A percentile compares a stretch with the other conserved stretches of the same genome.
These are phyloP conservation scores for Chrysocyon brachyurus DNA, from an alignment of 2,797 vertebrate genomes.

Conservation along the genomic window DNA sequence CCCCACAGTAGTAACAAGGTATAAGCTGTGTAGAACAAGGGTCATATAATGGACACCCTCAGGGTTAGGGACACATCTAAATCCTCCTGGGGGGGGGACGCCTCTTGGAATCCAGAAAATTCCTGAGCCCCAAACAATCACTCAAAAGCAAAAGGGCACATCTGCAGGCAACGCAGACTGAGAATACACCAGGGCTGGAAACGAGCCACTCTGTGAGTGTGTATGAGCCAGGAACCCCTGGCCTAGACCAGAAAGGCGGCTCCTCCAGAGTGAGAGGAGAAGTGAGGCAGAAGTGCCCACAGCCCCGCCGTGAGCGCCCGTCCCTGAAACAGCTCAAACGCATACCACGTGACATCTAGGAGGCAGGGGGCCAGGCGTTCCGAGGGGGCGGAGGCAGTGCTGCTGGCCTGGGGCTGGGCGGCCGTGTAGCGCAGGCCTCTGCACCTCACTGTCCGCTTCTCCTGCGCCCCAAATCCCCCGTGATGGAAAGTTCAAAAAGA, in stretches of 20 bases:
- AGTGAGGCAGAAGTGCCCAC: rapidly evolving
- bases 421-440: rapidly evolving
- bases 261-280: not conserved
- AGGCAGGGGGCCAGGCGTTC: rapidly evolving
- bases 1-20: too few species aligned
- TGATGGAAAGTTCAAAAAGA: not conserved
- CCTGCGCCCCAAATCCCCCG: not conserved
- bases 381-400: rapidly evolving
- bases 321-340: rapidly evolving
- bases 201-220: not conserved
- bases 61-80: not conserved
- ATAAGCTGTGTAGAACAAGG: too few species aligned
- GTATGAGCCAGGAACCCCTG: not conserved
- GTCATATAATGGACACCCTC: too few species aligned
- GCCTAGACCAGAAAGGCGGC: not conserved
- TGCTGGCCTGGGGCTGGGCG: rapidly evolving
- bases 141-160: rapidly evolving
- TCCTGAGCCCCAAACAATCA: rapidly evolving
- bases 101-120: not conserved
- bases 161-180: rapidly evolving
- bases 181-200: rapidly evolving
- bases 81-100: rapidly evolving
- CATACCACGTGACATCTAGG: not conserved
- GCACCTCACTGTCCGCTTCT: not conserved
- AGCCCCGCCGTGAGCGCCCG: rapidly evolving